A percentile compares a stretch with the other conserved stretches of the same genome.
phyloP scores from a whole-genome alignment of 2,113 vertebrate genomes.

The Sebastes fasciatus region DNA sequence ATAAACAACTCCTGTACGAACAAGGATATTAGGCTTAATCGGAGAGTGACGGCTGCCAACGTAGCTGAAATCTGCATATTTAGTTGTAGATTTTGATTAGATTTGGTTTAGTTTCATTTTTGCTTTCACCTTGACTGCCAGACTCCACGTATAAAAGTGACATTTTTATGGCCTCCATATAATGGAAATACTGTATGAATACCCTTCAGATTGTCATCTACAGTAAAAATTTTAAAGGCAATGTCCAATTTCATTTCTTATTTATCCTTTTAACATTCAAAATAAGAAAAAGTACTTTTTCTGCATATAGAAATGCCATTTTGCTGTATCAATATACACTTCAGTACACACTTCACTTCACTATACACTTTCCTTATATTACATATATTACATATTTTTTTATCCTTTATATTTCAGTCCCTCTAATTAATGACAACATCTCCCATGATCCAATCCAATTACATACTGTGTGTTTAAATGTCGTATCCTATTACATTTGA shows the following conservation, averaged over 20 bases:
- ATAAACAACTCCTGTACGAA: not conserved
- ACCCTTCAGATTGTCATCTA: not conserved
- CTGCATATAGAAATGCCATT: not conserved
- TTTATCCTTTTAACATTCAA: not conserved
- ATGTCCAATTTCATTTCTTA: too few relatives aligned
- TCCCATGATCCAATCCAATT: too few relatives aligned
- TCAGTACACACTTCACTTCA: not conserved
- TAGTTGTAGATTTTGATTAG: not conserved
- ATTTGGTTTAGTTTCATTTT: not conserved
- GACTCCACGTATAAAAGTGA: not conserved
- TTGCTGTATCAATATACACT: not conserved
- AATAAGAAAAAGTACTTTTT: not conserved
- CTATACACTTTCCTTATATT: not conserved
- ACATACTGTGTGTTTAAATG: not conserved
- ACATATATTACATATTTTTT: not conserved
- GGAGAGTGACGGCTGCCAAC: not conserved
- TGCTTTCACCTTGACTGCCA: not conserved
- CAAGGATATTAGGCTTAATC: not conserved
- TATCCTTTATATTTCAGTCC: not conserved
- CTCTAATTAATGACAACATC: too few relatives aligned
- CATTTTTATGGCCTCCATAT: not conserved
- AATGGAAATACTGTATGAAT: not conserved
- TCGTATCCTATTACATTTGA: not conserved
- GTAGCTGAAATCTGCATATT: constrained; percentile 2
- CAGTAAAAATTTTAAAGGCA: not conserved